These are phyloP conservation scores for Drosophila sp. DNA, from an alignment of 1,140 invertebrate genomes.

Conservation along the genomic window DNA sequence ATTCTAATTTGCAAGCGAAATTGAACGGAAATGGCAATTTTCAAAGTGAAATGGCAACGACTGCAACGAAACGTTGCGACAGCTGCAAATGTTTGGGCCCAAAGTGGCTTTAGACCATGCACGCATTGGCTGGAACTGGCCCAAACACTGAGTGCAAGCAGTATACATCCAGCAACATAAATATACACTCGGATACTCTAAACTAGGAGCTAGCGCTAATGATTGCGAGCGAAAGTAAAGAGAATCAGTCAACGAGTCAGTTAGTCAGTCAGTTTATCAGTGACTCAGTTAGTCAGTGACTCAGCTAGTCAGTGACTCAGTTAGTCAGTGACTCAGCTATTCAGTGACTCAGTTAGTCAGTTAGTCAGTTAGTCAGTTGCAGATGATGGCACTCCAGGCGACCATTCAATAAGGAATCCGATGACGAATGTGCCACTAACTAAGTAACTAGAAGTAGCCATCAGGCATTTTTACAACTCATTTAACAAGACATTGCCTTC, in stretches of 20 bases:
- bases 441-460: slow-evolving; percentile 44
- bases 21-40: slow-evolving; percentile 83
- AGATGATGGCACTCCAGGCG: slow-evolving; percentile 27
- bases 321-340: not conserved
- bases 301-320: not conserved
- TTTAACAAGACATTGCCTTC: slow-evolving; percentile 65
- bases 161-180: not conserved
- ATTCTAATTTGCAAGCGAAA: slow-evolving; percentile 83
- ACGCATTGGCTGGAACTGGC: slow-evolving; percentile 5
- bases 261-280: not conserved
- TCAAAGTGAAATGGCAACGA: slow-evolving; percentile 79
- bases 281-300: not conserved
- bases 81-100: slow-evolving; percentile 44
- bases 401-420: slow-evolving; percentile 29
- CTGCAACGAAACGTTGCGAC: slow-evolving; percentile 64
- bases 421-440: slow-evolving; percentile 1
- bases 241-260: not conserved
- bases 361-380: not conserved
- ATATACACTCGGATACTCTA: not conserved
- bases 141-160: not conserved
- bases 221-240: not conserved
- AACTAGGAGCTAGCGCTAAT: not conserved
- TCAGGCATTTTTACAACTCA: slow-evolving; percentile 76
- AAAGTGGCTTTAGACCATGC: not conserved
- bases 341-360: too few relatives aligned